These are phyloP conservation scores for Arrhopalites spinosus DNA, from an alignment of 2,888 invertebrate genomes.

Conservation along the genomic window DNA sequence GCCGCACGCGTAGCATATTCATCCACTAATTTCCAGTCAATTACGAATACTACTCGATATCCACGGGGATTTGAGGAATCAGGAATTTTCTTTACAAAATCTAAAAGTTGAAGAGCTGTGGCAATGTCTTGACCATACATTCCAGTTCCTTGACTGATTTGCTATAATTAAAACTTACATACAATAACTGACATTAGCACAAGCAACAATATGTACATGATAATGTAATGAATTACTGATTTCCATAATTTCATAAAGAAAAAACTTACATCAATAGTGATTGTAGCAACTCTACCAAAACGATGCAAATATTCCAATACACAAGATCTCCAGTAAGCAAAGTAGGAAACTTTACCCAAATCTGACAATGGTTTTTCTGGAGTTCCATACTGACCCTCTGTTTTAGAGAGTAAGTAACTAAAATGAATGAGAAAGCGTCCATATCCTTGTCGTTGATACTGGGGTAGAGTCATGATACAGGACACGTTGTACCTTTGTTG, in stretches of 20 bases:
- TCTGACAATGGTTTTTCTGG: constrained; percentile 99
- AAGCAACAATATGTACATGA: not conserved
- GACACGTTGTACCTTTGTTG: constrained; percentile 98
- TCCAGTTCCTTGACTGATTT: constrained; percentile 85
- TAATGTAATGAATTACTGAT: not conserved
- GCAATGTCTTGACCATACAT: constrained; percentile 92
- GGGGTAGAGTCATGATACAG: constrained; percentile 99
- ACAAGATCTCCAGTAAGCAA: constrained; percentile 96
- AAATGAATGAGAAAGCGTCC: constrained; percentile 98
- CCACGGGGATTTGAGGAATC: constrained; percentile 48
- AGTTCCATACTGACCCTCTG: constrained; percentile 94
- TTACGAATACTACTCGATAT: constrained; percentile 66
- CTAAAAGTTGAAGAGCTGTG: constrained; percentile 80
- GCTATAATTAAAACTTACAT: constrained; percentile 68
- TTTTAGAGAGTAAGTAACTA: constrained; percentile 92
- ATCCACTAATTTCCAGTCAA: constrained; percentile 81
- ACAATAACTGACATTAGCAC: constrained; percentile 21
- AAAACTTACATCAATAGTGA: constrained; percentile 54
- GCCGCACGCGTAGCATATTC: constrained; percentile 74
- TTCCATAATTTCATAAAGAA: not conserved
- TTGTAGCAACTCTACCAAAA: constrained; percentile 53
- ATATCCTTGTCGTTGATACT: constrained; percentile 95
- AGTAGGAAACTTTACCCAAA: constrained; percentile 91
- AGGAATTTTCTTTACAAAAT: constrained; percentile 66
- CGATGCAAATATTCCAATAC: constrained; percentile 83